Evolutionary conservation across 2,113 vertebrate species (phyloP).

Genomic region (Hippolais icterina): DNA sequence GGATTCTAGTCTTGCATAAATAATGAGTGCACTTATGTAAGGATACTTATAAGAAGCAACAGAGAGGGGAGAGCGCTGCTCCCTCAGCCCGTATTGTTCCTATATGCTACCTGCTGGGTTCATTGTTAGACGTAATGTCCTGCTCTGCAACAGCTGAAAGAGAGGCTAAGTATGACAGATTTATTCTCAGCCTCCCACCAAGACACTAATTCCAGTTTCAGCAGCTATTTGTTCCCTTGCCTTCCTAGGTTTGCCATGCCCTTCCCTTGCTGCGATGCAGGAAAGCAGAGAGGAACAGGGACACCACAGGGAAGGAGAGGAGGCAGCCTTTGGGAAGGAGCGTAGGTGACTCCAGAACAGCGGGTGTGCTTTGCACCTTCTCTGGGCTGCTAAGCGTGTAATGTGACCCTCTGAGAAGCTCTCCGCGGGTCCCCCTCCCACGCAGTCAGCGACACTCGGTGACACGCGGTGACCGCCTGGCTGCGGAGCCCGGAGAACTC

Average conservation of each 20-base stretch:
- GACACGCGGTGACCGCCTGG: not conserved
- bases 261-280: fast-evolving
- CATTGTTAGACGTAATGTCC: not conserved
- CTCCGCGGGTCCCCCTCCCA: not conserved
- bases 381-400: not conserved
- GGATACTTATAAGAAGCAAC: not conserved
- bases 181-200: constrained; percentile 18
- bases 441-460: not conserved
- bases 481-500: not conserved
- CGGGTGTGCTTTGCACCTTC: not conserved
- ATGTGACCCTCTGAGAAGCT: not conserved
- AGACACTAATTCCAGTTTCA: not conserved
- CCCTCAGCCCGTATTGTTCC: not conserved
- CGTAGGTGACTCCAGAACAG: not conserved
- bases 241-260: not conserved
- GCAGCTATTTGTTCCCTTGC: not conserved
- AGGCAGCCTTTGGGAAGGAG: not conserved
- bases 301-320: not conserved
- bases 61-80: not conserved
- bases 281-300: too few species aligned
- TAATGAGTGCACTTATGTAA: not conserved
- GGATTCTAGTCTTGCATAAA: not conserved
- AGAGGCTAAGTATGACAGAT: not conserved
- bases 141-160: not conserved
- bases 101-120: not conserved